phyloP scores from a whole-genome alignment of 1,140 invertebrate genomes.

The Armadillidium nasatum region DNA sequence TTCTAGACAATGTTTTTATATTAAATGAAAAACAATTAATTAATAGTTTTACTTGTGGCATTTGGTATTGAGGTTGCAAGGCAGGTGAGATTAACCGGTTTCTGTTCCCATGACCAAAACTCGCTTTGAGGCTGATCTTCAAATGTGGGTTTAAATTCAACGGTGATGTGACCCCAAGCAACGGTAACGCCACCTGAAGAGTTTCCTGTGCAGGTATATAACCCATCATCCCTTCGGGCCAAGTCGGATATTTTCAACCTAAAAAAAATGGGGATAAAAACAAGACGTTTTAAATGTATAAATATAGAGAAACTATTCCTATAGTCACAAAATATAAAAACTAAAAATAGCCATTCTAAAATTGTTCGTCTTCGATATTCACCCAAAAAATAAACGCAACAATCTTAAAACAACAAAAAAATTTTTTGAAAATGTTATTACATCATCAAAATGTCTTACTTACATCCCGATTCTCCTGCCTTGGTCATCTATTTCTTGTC shows the following conservation, averaged over 20 bases:
- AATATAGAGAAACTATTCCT: background rate
- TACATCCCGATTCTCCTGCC: slow-evolving; percentile 69
- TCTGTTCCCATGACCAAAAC: slow-evolving; percentile 73
- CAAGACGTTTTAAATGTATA: background rate
- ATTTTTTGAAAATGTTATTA: no score
- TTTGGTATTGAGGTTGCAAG: slow-evolving; percentile 85
- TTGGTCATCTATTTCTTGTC: slow-evolving; percentile 39
- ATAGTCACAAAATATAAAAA: background rate
- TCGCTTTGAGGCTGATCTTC: slow-evolving; percentile 62
- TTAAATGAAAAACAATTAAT: no score
- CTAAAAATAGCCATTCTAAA: slow-evolving; percentile 36
- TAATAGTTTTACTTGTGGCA: slow-evolving; percentile 62
- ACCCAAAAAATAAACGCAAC: no score
- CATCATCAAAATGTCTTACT: slow-evolving; percentile 54
- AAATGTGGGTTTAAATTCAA: slow-evolving; percentile 76
- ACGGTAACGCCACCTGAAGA: slow-evolving; percentile 69
- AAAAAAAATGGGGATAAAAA: background rate
- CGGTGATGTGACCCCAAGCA: slow-evolving; percentile 73
- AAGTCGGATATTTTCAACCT: slow-evolving; percentile 51
- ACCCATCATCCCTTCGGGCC: slow-evolving; percentile 69
- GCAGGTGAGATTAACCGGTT: slow-evolving; percentile 77
- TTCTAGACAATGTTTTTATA: no score
- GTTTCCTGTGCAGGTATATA: slow-evolving; percentile 79
- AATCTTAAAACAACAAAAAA: no score
- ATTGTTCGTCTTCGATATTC: no score